These are phyloP conservation scores for Pelvicachromis taeniatus DNA, from an alignment of 2,113 vertebrate species.

Conservation along the genomic window DNA sequence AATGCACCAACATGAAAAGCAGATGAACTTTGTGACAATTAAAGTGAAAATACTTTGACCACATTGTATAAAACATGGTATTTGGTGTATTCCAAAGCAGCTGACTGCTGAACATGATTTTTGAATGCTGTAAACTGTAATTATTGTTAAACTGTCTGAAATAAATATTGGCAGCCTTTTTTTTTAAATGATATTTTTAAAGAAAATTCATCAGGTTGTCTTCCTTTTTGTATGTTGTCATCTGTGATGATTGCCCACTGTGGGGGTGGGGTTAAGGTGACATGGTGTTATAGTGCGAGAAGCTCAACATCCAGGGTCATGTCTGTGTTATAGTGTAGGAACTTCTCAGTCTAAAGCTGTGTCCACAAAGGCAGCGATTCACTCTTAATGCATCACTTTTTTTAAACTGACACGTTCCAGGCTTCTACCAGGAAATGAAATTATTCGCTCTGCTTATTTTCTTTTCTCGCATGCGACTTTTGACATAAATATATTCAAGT, in stretches of 20 bases:
- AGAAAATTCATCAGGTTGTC: conserved; percentile 2
- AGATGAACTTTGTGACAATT: not conserved
- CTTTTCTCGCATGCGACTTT: too few relatives aligned
- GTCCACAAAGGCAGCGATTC: too few relatives aligned
- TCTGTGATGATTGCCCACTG: not conserved
- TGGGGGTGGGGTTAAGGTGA: too few relatives aligned
- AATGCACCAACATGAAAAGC: not conserved
- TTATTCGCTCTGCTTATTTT: too few relatives aligned
- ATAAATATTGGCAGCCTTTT: conserved; percentile 23
- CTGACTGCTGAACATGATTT: conserved; percentile 20
- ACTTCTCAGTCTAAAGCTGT: too few relatives aligned
- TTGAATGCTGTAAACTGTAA: conserved; percentile 29
- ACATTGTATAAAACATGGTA: not conserved
- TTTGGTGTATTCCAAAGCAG: not conserved
- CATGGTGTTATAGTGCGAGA: too few relatives aligned
- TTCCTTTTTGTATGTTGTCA: not conserved
- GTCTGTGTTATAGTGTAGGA: too few relatives aligned
- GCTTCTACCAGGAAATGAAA: too few relatives aligned
- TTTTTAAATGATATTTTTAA: conserved; percentile 51
- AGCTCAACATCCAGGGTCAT: too few relatives aligned
- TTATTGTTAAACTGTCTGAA: conserved; percentile 6
- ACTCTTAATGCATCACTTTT: too few relatives aligned
- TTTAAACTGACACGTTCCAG: too few relatives aligned
- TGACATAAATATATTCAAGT: too few relatives aligned
- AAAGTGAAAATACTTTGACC: not conserved